Evolutionary conservation across 2,113 vertebrate species (phyloP).

Genomic region (Nerophis ophidion): DNA sequence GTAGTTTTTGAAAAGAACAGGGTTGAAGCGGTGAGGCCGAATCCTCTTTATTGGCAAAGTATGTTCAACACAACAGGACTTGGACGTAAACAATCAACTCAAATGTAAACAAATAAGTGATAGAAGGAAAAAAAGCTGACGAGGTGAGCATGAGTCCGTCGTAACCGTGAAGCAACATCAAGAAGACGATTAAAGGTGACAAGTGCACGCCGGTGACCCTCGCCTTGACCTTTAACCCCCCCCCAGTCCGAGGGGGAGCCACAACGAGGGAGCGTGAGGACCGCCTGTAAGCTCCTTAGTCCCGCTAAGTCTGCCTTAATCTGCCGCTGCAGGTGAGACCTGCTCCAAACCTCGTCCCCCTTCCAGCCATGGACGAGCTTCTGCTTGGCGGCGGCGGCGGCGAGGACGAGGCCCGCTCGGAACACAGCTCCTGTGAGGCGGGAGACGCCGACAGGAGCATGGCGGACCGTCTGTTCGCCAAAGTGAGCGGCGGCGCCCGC

Average conservation of each 20-base stretch:
- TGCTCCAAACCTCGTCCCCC: neutral
- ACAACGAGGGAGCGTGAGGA: constrained; percentile 45
- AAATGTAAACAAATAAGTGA: too few species aligned
- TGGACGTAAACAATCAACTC: too few species aligned
- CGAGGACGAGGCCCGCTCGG: constrained; percentile 47
- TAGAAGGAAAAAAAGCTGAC: too few species aligned
- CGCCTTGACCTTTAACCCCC: neutral
- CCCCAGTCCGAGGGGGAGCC: constrained; percentile 1
- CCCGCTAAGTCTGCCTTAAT: constrained; percentile 56
- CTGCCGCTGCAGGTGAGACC: constrained; percentile 26
- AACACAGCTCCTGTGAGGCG: constrained; percentile 22
- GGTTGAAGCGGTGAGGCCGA: too few species aligned
- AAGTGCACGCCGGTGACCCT: too few species aligned
- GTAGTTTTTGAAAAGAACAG: too few species aligned
- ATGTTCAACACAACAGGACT: too few species aligned
- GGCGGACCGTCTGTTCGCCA: constrained; percentile 31
- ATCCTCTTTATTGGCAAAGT: too few species aligned
- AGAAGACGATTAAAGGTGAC: too few species aligned
- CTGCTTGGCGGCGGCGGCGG: constrained; percentile 49
- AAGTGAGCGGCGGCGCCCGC: constrained; percentile 7
- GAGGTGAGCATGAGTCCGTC: too few species aligned
- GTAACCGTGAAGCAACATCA: too few species aligned
- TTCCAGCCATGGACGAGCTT: constrained; percentile 64
- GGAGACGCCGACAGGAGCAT: constrained; percentile 15
- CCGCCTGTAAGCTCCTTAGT: constrained; percentile 61